These are phyloP conservation scores for Chromobotia macracanthus DNA, from an alignment of 2,797 vertebrate genomes.

Conservation along the genomic window DNA sequence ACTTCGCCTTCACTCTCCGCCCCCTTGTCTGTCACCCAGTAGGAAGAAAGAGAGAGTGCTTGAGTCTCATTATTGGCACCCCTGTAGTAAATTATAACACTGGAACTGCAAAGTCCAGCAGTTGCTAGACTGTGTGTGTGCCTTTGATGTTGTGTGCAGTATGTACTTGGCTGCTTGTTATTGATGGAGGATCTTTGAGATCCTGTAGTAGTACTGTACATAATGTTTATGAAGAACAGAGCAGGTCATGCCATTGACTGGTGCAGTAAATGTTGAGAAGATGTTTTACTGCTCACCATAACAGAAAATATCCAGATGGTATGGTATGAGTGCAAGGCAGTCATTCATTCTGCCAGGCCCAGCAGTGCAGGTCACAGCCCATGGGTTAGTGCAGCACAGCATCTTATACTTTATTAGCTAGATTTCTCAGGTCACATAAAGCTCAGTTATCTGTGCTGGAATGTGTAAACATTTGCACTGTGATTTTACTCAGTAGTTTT, in stretches of 20 bases:
- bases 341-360: neutral
- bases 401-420: constrained; percentile 43
- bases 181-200: no score
- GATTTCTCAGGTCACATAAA: constrained; percentile 31
- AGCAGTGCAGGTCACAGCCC: neutral
- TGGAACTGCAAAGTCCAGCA: neutral
- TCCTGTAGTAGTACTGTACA: no score
- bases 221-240: neutral
- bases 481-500: neutral
- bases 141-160: no score
- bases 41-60: constrained; percentile 27
- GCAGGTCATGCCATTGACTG: neutral
- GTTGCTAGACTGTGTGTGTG: constrained; percentile 35
- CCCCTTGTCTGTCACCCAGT: constrained; percentile 34
- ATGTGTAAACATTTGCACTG: constrained; percentile 14
- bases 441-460: neutral
- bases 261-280: neutral
- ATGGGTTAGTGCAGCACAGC: constrained; percentile 5
- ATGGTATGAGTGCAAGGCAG: neutral
- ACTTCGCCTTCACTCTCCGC: constrained; percentile 19
- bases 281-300: neutral
- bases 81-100: constrained; percentile 8
- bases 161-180: no score
- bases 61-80: constrained; percentile 35
- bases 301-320: neutral